Base-by-base conservation (phyloP, 23 tunicate genomes). In the Styela plicata region DNA sequence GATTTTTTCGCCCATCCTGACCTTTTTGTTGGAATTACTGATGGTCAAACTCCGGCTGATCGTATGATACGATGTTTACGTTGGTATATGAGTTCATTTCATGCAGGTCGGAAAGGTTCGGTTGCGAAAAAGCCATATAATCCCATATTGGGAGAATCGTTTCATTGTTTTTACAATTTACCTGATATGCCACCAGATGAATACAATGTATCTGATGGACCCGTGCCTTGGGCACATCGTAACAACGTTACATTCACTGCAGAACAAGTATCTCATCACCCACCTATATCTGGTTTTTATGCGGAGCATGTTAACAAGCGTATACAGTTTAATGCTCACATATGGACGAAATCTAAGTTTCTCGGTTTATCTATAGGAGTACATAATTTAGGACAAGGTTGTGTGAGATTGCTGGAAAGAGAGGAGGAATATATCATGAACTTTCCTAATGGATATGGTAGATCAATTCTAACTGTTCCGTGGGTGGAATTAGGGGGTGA, bases 401-500 rank as follows among this genome's bases (percentile, higher is more conserved):
- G 90, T 68, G 67, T 88, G 61, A 74, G 85, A 52, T 53, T 94
- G n/a, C 82, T 94, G 3, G 99, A 94, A 25, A 63, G 44, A 19
- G 94, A 74, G 22, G 99, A 94, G 78, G 90, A 83, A 61, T 94
- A 94, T 74, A 84, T 88, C 22, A 63, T 94, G 33, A 94, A 86
- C 65, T 94, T 94, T 62, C 99, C 99, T 21, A 88, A 83, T 63
- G 99, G 99, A 10, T 94, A 94, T 79, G 94, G 99, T n/a, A 85
- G 99, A 22, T 86, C 92, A 30, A 94, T 94, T 29, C 83, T 94
- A 30, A 94, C 99, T 16, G 85, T 94, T 34, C 99, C 99, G 21
- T 94, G 99, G 99, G 90, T 94, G 57, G 99, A 94, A 70, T 75
- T 94, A 10, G 99, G 99, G 17, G 99, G 99, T 5, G 99, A 94